Conservation (phyloP, 2,797 vertebrate species). For the Tarsius wallacei region DNA sequence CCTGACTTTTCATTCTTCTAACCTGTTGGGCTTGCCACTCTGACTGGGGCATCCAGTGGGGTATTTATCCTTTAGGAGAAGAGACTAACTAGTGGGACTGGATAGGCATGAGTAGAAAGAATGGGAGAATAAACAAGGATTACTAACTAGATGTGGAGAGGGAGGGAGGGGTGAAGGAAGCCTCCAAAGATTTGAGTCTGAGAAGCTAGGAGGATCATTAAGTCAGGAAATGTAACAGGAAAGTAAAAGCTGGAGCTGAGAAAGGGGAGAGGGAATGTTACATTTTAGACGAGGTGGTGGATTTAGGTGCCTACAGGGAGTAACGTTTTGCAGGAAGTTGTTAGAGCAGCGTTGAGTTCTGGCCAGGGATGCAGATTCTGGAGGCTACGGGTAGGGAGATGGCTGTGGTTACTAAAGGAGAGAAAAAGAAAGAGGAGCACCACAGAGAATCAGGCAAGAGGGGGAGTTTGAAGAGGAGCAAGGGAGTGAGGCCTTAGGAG, state of each 20-base stretch:
- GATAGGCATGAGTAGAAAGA: background rate
- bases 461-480: background rate
- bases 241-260: background rate
- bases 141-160: background rate
- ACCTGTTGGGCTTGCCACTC: background rate
- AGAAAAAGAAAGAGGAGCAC: background rate
- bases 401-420: background rate
- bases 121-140: background rate
- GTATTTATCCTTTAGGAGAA: background rate
- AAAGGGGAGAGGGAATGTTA: background rate
- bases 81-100: background rate
- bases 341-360: constrained; percentile 49
- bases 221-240: background rate
- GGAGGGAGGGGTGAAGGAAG: background rate
- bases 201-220: background rate
- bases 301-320: background rate
- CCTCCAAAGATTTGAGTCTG: background rate
- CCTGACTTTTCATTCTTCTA: background rate
- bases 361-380: background rate
- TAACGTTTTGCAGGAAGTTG: background rate
- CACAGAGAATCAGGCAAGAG: background rate
- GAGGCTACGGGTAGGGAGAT: background rate
- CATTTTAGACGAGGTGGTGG: background rate
- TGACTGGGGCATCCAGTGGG: background rate
- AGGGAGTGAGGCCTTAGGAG: background rate